These are phyloP conservation scores for Willisornis vidua DNA, from an alignment of 2,113 vertebrate genomes.

Conservation along the genomic window DNA sequence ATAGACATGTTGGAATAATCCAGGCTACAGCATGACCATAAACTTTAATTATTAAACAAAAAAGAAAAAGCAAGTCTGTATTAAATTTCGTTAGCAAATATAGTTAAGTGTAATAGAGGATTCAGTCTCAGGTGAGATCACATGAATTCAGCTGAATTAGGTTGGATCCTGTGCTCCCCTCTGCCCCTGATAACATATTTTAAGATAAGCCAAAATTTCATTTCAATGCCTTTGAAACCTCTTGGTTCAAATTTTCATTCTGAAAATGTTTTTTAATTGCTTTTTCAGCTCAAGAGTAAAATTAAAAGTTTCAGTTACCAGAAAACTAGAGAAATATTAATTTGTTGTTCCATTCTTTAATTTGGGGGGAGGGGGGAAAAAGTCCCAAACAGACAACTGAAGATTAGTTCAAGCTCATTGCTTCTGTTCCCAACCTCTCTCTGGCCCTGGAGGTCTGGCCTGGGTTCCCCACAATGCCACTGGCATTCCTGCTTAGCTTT, in stretches of 20 bases:
- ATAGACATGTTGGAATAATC: neutral
- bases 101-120: neutral
- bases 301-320: neutral
- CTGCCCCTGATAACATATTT: neutral
- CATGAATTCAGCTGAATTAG: neutral
- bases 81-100: neutral
- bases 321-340: neutral
- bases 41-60: neutral
- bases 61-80: neutral
- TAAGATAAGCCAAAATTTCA: neutral
- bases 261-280: neutral
- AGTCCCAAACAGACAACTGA: rapidly evolving
- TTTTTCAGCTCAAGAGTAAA: neutral
- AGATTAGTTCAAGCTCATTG: neutral
- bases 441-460: neutral
- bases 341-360: neutral
- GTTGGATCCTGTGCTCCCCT: neutral
- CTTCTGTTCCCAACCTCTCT: neutral
- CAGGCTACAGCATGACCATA: neutral
- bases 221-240: neutral
- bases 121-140: neutral
- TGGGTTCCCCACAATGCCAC: rapidly evolving
- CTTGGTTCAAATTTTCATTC: neutral
- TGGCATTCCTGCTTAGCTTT: neutral
- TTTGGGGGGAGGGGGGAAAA: neutral